Percentiles rank a stretch among this genome's conserved stretches.
These are phyloP conservation scores for Peromyscus leucopus DNA, from an alignment of 2,113 vertebrate species.

Conservation along the genomic window DNA sequence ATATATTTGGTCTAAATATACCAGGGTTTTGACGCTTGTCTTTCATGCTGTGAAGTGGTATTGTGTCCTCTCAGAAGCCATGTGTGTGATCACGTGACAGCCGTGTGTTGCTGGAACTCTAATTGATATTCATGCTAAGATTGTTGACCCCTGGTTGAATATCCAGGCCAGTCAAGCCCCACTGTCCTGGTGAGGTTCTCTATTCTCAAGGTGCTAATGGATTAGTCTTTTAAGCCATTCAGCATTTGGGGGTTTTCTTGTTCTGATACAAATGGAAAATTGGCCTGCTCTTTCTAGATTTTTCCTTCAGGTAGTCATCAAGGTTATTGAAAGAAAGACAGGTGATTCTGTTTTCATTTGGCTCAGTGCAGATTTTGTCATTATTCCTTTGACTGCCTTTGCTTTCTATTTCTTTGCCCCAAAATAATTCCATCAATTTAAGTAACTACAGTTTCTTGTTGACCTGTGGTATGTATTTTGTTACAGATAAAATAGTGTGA, in stretches of 20 bases:
- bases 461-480: not conserved
- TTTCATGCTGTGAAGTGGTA: not conserved
- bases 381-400: not conserved
- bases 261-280: constrained; percentile 2
- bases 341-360: constrained; percentile 4
- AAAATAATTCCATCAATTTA: constrained; percentile 16
- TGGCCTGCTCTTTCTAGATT: constrained; percentile 26
- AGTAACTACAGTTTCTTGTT: not conserved
- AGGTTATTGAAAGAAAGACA: not conserved
- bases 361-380: not conserved
- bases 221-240: not conserved
- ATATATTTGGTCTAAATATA: not conserved
- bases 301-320: constrained; percentile 6
- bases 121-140: too few relatives aligned
- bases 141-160: not conserved
- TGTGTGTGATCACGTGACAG: not conserved
- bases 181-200: not conserved
- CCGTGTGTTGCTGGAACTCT: not conserved
- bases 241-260: not conserved
- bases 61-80: not conserved
- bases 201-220: not conserved
- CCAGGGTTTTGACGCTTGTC: not conserved
- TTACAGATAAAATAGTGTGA: not conserved
- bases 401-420: not conserved
- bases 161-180: not conserved